A percentile compares a stretch with the other conserved stretches of the same genome.
Evolutionary conservation across 2,888 invertebrate genomes (phyloP).

Genomic region (Steinernema carpocapsae): DNA sequence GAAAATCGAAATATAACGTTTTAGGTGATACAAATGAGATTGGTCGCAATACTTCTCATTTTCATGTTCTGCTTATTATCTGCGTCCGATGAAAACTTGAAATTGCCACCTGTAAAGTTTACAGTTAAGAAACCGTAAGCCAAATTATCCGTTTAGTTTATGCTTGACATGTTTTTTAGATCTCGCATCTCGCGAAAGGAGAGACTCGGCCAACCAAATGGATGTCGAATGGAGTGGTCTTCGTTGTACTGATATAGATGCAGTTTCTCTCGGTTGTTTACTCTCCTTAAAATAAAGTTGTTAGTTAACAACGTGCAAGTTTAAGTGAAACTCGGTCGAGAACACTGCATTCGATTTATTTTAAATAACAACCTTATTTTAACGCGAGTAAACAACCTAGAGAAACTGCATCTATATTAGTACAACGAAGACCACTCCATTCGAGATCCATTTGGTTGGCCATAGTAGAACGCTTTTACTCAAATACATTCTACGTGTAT

Average conservation of each 20-base stretch:
- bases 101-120: background rate
- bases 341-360: too few species aligned
- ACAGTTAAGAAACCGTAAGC: background rate
- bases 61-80: background rate
- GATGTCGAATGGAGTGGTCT: constrained; percentile 21
- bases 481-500: background rate
- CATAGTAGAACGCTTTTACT: background rate
- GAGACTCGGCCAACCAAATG: background rate
- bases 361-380: background rate
- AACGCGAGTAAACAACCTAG: background rate
- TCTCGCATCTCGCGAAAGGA: too few species aligned
- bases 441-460: background rate
- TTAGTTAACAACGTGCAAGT: background rate
- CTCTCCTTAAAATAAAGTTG: background rate
- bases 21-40: too few species aligned
- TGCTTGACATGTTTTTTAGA: background rate
- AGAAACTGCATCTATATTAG: background rate
- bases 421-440: constrained; percentile 4
- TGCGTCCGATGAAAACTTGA: background rate
- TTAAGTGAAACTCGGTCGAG: background rate
- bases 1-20: too few species aligned
- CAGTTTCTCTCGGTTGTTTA: background rate
- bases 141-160: background rate
- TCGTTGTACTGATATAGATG: background rate
- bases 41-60: too few species aligned